Base-by-base conservation (phyloP, 2,888 invertebrate genomes). In the Eilema caniola region DNA sequence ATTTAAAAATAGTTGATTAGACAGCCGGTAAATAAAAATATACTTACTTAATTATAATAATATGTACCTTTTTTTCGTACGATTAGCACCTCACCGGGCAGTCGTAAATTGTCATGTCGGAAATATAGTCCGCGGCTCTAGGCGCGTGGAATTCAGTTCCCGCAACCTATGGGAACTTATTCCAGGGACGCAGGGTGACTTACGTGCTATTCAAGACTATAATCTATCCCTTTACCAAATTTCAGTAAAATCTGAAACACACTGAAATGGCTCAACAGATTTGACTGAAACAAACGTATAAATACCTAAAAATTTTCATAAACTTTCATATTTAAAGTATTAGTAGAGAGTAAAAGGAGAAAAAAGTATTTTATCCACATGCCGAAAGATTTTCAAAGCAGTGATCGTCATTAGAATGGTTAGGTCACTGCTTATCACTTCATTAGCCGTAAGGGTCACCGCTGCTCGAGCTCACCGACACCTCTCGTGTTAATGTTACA, bases 401-500 rank as follows among this genome's bases (percentile, higher is more conserved):
- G 83, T 0, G 41, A 41, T 41, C 41, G 3, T 41, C 41, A 41
- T 68, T 68, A 67, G 66, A 67, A 73, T 66, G 69, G 77, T 76
- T 76, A 77, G 79, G 74, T 72, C 75, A 72, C 66, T 82, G 76
- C 82, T 82, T 84, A 83, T 84, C 83, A 70, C 83, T 83, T 83
- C 84, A 84, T 83, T 84, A 83, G 76, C 23, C 59, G 4, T 25
- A 69, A 76, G 80, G 76, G 74, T 71, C 82, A 75, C 57, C 72
- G 64, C 73, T 56, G 86, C 89, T 86, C 33, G 56, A 62, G 64
- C 75, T 65, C 72, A 31, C 87, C 89, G 86, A 93, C 94, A 90
- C 93, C 92, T 93, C 85, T 87, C 89, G 90, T 89, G 92, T 90
- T 92, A 93, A 92, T 90, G 92, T 85, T 74, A 70, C 86, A 81